phyloP scores from a whole-genome alignment of 1,140 invertebrate genomes.

The Colletes latitarsis region DNA sequence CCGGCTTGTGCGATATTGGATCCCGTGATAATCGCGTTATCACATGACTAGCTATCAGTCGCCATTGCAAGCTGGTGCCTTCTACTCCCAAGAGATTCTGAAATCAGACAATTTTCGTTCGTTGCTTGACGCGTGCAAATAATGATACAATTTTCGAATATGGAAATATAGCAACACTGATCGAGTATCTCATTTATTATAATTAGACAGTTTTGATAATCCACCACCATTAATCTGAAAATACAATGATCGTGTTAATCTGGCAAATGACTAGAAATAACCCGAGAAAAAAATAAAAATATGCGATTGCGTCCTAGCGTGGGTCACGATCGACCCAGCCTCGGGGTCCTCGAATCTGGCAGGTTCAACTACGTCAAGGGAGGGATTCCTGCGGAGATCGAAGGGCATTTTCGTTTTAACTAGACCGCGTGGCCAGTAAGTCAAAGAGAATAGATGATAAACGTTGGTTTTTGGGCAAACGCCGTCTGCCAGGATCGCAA shows the following conservation, averaged over 20 bases:
- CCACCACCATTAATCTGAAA: too few relatives aligned
- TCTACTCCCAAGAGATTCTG: conserved; percentile 93
- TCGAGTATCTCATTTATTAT: too few relatives aligned
- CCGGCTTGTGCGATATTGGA: conserved; percentile 78
- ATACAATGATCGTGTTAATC: too few relatives aligned
- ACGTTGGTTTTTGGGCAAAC: conserved; percentile 61
- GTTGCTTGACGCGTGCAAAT: too few relatives aligned
- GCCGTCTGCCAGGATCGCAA: conserved; percentile 40
- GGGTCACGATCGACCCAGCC: too few relatives aligned
- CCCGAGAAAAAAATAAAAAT: too few relatives aligned
- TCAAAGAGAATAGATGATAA: conserved; percentile 75
- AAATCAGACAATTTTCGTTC: conserved; percentile 70
- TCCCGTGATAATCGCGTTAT: conserved; percentile 88
- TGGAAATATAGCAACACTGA: too few relatives aligned
- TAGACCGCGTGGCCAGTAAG: conserved; percentile 23
- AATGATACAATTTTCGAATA: too few relatives aligned
- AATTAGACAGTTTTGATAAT: too few relatives aligned
- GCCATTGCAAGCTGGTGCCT: conserved; percentile 91
- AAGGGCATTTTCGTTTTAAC: not conserved
- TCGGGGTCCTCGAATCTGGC: too few relatives aligned
- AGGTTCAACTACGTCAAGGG: conserved; percentile 16
- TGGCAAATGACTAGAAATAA: too few relatives aligned
- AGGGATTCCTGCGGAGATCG: conserved; percentile 9
- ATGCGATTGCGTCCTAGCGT: too few relatives aligned
- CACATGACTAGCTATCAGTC: conserved; percentile 93